These are phyloP conservation scores for Caenorhabditis zanzibari DNA, from an alignment of 2,888 invertebrate species.

Conservation along the genomic window DNA sequence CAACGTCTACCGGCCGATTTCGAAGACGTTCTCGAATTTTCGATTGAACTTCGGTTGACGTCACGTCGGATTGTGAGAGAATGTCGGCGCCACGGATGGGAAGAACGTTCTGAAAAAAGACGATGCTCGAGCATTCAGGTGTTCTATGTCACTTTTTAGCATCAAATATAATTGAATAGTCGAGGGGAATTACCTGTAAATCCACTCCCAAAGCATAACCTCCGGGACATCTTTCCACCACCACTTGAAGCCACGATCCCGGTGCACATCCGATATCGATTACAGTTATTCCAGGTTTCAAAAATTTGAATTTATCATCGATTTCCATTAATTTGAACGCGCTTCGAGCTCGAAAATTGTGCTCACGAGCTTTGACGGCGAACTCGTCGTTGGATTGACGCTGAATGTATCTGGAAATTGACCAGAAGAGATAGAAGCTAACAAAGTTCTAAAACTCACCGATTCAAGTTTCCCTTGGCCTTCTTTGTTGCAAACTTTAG, in stretches of 20 bases:
- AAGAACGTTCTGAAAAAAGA: constrained; percentile 75
- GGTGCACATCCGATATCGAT: constrained; percentile 82
- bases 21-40: constrained; percentile 69
- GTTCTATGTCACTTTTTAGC: too few relatives aligned
- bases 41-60: constrained; percentile 67
- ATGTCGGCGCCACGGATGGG: constrained; percentile 80
- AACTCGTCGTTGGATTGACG: constrained; percentile 80
- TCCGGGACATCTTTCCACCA: constrained; percentile 67
- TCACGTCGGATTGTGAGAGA: constrained; percentile 77
- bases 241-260: constrained; percentile 83
- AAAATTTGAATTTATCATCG: constrained; percentile 77
- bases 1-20: constrained; percentile 75
- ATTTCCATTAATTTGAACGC: constrained; percentile 83
- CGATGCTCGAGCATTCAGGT: too few relatives aligned
- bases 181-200: constrained; percentile 76
- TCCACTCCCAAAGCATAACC: constrained; percentile 80
- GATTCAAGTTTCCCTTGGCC: constrained; percentile 35
- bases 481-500: constrained; percentile 36
- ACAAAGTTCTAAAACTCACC: constrained; percentile 49
- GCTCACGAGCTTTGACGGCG: constrained; percentile 74
- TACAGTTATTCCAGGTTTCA: constrained; percentile 72
- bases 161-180: not conserved
- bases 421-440: not conserved
- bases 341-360: constrained; percentile 81
- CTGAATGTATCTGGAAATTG: constrained; percentile 69